These are phyloP conservation scores for Lophotriccus pileatus DNA, from an alignment of 2,797 vertebrate species.

Conservation along the genomic window DNA sequence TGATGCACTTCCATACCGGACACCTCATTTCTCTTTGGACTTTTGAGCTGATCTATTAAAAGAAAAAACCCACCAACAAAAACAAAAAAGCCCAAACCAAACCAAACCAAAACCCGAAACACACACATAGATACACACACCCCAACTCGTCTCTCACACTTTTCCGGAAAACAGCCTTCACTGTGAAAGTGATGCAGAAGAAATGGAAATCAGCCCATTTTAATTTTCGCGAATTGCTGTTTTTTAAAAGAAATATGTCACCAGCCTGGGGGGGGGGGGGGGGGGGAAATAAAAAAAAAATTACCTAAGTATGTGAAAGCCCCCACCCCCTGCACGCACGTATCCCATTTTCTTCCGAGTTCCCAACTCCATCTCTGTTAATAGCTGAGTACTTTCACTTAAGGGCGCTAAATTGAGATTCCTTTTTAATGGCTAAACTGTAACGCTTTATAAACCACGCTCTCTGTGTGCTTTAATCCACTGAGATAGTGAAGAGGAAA, in stretches of 20 bases:
- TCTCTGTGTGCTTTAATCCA: conserved; percentile 44
- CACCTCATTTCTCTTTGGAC: conserved; percentile 77
- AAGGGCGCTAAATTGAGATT: conserved; percentile 31
- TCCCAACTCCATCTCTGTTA: conserved; percentile 41
- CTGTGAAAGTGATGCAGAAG: not conserved
- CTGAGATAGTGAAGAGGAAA: not conserved
- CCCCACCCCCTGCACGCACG: not conserved
- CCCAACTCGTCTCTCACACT: not conserved
- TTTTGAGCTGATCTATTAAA: not conserved
- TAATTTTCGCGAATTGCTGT: not conserved
- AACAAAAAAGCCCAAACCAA: not conserved
- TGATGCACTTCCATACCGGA: conserved; percentile 71
- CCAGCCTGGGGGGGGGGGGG: accelerated
- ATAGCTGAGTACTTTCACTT: conserved; percentile 27
- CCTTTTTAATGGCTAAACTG: conserved; percentile 49
- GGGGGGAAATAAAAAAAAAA: not conserved
- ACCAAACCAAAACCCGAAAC: not conserved
- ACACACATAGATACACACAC: not conserved
- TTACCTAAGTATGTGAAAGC: not conserved
- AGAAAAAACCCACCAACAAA: not conserved
- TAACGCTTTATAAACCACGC: conserved; percentile 45
- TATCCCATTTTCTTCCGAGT: conserved; percentile 3
- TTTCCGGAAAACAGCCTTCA: not conserved
- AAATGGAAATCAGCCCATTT: not conserved
- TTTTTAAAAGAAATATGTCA: not conserved